Conservation (phyloP, 2,888 invertebrate species). For the Lasius fuliginosus region DNA sequence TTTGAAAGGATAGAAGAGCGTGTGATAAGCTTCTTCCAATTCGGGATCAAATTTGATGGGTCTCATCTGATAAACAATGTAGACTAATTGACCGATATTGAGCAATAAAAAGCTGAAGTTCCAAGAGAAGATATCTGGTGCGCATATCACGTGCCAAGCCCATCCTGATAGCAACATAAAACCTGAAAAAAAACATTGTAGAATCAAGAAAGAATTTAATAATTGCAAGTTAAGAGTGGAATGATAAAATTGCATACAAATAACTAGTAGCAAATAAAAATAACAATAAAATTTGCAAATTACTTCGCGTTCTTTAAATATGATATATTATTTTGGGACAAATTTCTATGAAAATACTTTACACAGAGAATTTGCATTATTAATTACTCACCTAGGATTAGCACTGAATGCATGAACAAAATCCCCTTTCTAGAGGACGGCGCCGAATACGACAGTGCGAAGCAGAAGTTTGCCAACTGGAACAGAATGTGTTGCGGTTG, state of each 20-base stretch:
- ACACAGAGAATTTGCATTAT: neutral
- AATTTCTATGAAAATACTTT: neutral
- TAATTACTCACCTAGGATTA: constrained; percentile 90
- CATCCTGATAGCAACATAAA: constrained; percentile 94
- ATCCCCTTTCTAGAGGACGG: constrained; percentile 93
- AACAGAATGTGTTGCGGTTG: constrained; percentile 91
- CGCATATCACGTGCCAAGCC: constrained; percentile 96
- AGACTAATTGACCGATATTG: constrained; percentile 93
- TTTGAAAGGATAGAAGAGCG: constrained; percentile 93
- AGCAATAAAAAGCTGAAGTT: constrained; percentile 94
- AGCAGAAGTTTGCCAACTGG: constrained; percentile 93
- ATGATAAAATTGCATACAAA: neutral
- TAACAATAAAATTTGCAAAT: neutral
- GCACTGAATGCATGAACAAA: constrained; percentile 93
- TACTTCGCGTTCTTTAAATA: neutral
- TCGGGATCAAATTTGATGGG: constrained; percentile 95
- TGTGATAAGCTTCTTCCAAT: constrained; percentile 93
- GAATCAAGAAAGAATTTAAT: neutral
- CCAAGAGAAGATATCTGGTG: constrained; percentile 96
- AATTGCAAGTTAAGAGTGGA: neutral
- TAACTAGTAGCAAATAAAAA: neutral
- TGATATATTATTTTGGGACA: neutral
- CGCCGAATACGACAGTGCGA: constrained; percentile 93
- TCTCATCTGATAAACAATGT: constrained; percentile 93
- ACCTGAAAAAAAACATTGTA: constrained; percentile 86